Percentiles rank a stretch among this genome's conserved stretches.
phyloP scores from a whole-genome alignment of 2,888 invertebrate species.

The Callimorpha dominula region DNA sequence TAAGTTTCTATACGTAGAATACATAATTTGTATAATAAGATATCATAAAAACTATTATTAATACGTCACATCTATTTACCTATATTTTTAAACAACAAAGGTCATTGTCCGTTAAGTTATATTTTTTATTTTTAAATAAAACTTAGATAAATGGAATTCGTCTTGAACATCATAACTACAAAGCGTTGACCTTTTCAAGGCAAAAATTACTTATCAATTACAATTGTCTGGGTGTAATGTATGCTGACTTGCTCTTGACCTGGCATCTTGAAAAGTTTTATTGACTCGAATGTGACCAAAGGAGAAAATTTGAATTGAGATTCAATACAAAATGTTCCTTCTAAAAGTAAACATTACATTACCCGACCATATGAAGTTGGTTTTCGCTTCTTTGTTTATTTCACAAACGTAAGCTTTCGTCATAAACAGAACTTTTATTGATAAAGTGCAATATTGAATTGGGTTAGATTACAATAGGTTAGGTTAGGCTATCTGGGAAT shows the following conservation, averaged over 20 bases:
- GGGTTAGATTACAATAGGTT: conserved; percentile 18
- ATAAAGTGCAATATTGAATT: conserved; percentile 12
- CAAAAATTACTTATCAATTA: conserved; percentile 1
- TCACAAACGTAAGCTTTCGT: conserved; percentile 1
- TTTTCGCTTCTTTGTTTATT: neutral
- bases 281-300: neutral
- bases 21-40: neutral
- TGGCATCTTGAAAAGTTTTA: too few relatives aligned
- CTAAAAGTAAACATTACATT: neutral
- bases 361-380: neutral
- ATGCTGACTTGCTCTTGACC: too few relatives aligned
- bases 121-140: conserved; percentile 8
- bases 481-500: conserved; percentile 19
- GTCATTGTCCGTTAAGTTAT: neutral
- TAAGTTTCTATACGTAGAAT: neutral
- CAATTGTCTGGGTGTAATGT: too few relatives aligned
- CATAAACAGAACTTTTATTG: conserved; percentile 8
- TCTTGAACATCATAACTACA: neutral
- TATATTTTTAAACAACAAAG: conserved; percentile 3
- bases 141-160: neutral
- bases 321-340: neutral
- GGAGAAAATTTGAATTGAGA: neutral
- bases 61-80: neutral
- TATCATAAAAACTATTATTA: neutral
- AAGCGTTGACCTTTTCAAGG: conserved; percentile 5